Conservation (phyloP, 2,888 invertebrate species). For the Tetragonisca angustula region DNA sequence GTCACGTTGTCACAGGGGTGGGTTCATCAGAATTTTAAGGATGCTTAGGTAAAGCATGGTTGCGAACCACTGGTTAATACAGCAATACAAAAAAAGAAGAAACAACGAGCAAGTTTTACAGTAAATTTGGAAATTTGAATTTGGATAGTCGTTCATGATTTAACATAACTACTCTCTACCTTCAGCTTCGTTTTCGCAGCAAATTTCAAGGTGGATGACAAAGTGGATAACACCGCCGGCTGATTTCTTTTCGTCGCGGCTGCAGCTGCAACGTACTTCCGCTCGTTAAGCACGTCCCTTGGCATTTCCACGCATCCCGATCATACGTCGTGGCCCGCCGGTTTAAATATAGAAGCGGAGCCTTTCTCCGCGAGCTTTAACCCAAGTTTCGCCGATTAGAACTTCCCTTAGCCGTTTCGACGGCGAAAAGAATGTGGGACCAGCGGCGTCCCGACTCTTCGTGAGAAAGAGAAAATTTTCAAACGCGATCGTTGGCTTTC, state of each 20-base stretch:
- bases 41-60: no score
- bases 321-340: constrained; percentile 57
- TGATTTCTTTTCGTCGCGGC: constrained; percentile 54
- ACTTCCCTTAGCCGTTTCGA: constrained; percentile 36
- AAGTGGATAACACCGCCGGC: background rate
- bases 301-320: constrained; percentile 73
- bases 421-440: constrained; percentile 21
- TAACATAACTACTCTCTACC: no score
- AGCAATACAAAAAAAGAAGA: no score
- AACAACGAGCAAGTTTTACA: no score
- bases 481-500: background rate
- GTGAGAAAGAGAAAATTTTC: background rate
- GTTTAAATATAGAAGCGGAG: constrained; percentile 69
- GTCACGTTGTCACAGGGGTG: no score
- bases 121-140: no score
- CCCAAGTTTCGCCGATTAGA: constrained; percentile 48
- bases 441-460: background rate
- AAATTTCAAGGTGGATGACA: background rate
- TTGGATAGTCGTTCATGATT: no score
- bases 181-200: background rate
- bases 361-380: constrained; percentile 44
- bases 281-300: constrained; percentile 74
- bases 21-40: no score
- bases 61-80: no score
- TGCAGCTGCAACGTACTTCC: constrained; percentile 74